A percentile compares a stretch with the other conserved stretches of the same genome.
Evolutionary conservation across 2,113 vertebrate species (phyloP).

Genomic region (Tachysurus vachellii): DNA sequence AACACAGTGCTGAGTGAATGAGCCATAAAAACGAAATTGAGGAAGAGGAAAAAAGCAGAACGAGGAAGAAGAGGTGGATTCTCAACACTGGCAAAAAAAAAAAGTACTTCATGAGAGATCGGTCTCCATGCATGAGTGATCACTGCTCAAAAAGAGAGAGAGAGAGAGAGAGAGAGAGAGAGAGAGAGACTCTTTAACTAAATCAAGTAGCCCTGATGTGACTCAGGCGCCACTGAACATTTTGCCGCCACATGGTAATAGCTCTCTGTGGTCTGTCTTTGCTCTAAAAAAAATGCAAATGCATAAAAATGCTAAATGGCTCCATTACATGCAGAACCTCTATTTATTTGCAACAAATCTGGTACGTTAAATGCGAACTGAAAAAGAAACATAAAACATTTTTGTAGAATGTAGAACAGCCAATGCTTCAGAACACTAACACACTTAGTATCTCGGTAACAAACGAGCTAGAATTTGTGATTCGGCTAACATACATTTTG

Average conservation of each 20-base stretch:
- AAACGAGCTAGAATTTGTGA: neutral
- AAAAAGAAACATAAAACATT: neutral
- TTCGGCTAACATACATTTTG: neutral
- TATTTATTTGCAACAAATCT: neutral
- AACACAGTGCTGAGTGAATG: neutral
- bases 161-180: constrained; percentile 16
- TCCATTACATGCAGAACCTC: neutral
- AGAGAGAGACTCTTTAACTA: constrained; percentile 56
- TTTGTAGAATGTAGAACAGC: neutral
- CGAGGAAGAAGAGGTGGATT: constrained; percentile 45
- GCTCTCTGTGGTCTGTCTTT: neutral
- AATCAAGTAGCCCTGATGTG: constrained; percentile 37
- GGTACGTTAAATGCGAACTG: neutral
- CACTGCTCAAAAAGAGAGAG: neutral
- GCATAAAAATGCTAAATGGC: constrained; percentile 1
- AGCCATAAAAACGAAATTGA: neutral
- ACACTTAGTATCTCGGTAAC: neutral
- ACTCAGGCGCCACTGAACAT: constrained; percentile 31
- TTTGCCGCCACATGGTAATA: constrained; percentile 16
- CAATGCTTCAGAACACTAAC: neutral
- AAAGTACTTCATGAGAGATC: neutral
- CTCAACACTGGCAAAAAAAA: neutral
- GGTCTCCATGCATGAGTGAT: neutral
- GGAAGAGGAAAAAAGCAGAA: neutral
- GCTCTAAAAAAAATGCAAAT: neutral